A percentile compares a stretch with the other conserved stretches of the same genome.
phyloP scores from a whole-genome alignment of 2,888 invertebrate genomes.

The Microplitis deprimator region DNA sequence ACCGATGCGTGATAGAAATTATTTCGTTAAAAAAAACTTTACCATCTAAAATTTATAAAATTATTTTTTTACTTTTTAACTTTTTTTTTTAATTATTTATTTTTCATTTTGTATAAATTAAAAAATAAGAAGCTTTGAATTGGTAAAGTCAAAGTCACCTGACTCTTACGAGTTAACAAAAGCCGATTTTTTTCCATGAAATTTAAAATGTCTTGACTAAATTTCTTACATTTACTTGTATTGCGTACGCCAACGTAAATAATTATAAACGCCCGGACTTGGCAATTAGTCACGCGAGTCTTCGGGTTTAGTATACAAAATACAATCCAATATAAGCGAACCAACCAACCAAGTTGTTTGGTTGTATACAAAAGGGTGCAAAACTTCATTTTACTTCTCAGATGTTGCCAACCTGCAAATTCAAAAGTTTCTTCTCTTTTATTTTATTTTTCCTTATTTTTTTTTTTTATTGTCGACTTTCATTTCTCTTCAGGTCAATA shows the following conservation, averaged over 20 bases:
- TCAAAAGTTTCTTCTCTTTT: too few species aligned
- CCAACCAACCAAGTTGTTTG: conserved; percentile 21
- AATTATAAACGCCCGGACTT: conserved; percentile 33
- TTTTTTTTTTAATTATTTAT: too few species aligned
- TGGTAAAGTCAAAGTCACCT: not conserved
- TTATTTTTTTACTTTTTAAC: too few species aligned
- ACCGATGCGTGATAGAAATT: too few species aligned
- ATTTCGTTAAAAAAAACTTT: too few species aligned
- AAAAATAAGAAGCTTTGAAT: not conserved
- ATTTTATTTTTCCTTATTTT: too few species aligned
- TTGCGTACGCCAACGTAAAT: conserved; percentile 25
- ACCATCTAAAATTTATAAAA: too few species aligned
- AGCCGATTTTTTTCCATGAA: conserved; percentile 5
- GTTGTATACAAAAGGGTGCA: conserved; percentile 28
- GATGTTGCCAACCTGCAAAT: not conserved
- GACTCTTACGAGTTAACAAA: not conserved
- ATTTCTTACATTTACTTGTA: not conserved
- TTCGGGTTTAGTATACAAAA: conserved; percentile 11
- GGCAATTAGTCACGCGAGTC: conserved; percentile 41
- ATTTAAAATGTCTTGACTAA: not conserved
- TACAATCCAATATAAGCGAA: too few species aligned
- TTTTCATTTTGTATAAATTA: too few species aligned
- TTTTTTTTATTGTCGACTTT: too few species aligned
- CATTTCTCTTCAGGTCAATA: not conserved
- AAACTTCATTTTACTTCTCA: not conserved